A percentile compares a stretch with the other conserved stretches of the same genome.
Evolutionary conservation across 2,113 vertebrate genomes (phyloP).

Genomic region (Syrrhaptes paradoxus): DNA sequence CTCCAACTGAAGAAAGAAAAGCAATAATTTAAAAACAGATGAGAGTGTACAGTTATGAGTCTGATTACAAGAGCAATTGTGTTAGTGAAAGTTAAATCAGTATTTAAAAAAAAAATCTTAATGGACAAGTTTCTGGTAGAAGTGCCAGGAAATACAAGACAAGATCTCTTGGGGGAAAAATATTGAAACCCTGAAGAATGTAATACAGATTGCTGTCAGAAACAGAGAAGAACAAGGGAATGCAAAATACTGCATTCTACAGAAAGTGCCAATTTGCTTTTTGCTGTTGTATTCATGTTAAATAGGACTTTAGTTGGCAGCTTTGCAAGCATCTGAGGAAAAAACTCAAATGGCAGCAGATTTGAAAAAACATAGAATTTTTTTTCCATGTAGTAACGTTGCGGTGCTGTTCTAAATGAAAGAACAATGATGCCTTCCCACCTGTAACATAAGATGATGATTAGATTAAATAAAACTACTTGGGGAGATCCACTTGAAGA

Average conservation of each 20-base stretch:
- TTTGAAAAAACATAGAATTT: not conserved
- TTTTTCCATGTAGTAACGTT: not conserved
- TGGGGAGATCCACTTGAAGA: not conserved
- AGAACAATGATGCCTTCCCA: not conserved
- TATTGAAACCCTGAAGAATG: not conserved
- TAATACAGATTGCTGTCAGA: constrained; percentile 13
- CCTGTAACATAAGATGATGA: not conserved
- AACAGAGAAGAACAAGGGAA: not conserved
- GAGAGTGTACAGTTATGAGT: not conserved
- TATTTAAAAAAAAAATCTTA: not conserved
- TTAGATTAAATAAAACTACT: not conserved
- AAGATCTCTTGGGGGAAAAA: not conserved
- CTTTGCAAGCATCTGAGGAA: not conserved
- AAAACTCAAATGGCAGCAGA: not conserved
- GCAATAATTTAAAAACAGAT: constrained; percentile 4
- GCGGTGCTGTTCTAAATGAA: not conserved
- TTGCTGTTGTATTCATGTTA: not conserved
- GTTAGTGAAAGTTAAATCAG: not conserved
- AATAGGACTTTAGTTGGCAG: not conserved
- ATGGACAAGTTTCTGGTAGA: constrained; percentile 29
- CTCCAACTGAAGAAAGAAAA: constrained; percentile 13
- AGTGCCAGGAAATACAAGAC: constrained; percentile 14
- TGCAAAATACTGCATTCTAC: constrained; percentile 3
- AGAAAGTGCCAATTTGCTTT: constrained; percentile 38
- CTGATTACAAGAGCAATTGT: constrained; percentile 8